Evolutionary conservation across 2,888 invertebrate genomes (phyloP), one percentile per base, ranked within the genome.

Genomic region (Agrilus biguttatus): DNA sequence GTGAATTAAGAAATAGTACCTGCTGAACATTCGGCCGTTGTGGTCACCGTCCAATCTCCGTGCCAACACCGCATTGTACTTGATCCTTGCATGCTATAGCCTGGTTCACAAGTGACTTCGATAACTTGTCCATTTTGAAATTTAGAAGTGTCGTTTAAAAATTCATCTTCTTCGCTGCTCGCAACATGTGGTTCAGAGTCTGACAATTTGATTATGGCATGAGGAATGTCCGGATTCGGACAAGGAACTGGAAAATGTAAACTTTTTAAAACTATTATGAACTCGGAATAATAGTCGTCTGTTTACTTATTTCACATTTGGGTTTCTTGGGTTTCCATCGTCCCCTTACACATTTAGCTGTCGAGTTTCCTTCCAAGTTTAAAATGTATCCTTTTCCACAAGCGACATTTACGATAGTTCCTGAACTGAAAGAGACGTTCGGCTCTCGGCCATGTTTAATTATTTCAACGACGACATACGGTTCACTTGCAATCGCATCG

Each of bases 261-360:
- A 10, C 8, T 14, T 14, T 14, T 36, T 14, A 12, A 39, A 21
- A 10, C 7, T 12, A 10, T 28, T 28, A 39, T 5, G 23, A 10
- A 45, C 17, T 36, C 2, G 6, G 2, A 14, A 14, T 13, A 34
- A 40, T 3, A 14, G 10, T 35, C 35, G 14, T 51, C 40, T 51
- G 71, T 77, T 74, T 70, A 87, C 87, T 70, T 57, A 88, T 81
- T 56, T 79, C 71, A 62, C 91, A 92, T 53, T 75, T 74, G 0
- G 91, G 90, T 52, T 78, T 80, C 47, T 77, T 76, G 0, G 88
- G 88, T 54, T 80, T 83, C 91, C 91, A 91, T 50, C 82, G 74
- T 1, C 91, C 90, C 47, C 85, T 73, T 3, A 82, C 78, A 60
- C 92, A 92, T 55, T 80, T 80, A 0, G 83, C 83, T 1, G 87